These are phyloP conservation scores for Brachionichthys hirsutus DNA, from an alignment of 2,113 vertebrate species.

Conservation along the genomic window DNA sequence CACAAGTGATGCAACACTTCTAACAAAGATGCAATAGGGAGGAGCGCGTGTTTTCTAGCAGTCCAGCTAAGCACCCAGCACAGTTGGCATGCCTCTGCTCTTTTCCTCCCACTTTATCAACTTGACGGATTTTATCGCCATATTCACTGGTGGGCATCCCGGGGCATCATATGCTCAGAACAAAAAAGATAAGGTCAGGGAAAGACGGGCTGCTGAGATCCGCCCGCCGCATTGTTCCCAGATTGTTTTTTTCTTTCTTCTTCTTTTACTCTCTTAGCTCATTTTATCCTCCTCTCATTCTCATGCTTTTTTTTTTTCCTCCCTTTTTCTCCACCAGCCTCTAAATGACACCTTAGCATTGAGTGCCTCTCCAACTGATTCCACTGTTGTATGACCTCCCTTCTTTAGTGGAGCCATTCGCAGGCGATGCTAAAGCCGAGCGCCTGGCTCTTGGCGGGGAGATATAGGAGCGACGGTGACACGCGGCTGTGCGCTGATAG, in stretches of 20 bases:
- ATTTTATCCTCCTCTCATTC: conserved; percentile 32
- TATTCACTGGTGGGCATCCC: conserved; percentile 67
- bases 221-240: conserved; percentile 59
- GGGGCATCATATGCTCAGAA: conserved; percentile 60
- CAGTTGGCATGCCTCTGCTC: conserved; percentile 61
- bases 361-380: conserved; percentile 48
- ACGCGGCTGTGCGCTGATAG: conserved; percentile 93
- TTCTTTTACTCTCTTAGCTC: conserved; percentile 29
- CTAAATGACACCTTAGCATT: conserved; percentile 55
- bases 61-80: conserved; percentile 62
- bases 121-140: conserved; percentile 68
- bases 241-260: conserved; percentile 36
- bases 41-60: conserved; percentile 61
- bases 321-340: conserved; percentile 45
- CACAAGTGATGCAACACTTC: conserved; percentile 80
- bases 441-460: conserved; percentile 74
- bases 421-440: conserved; percentile 67
- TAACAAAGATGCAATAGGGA: conserved; percentile 72
- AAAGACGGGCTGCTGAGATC: conserved; percentile 57
- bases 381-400: conserved; percentile 60
- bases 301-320: neutral
- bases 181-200: conserved; percentile 64
- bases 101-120: conserved; percentile 67
- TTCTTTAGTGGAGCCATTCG: conserved; percentile 56
- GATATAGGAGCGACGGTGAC: conserved; percentile 57